phyloP scores from a whole-genome alignment of 2,113 vertebrate species.

The Podocnemis expansa region DNA sequence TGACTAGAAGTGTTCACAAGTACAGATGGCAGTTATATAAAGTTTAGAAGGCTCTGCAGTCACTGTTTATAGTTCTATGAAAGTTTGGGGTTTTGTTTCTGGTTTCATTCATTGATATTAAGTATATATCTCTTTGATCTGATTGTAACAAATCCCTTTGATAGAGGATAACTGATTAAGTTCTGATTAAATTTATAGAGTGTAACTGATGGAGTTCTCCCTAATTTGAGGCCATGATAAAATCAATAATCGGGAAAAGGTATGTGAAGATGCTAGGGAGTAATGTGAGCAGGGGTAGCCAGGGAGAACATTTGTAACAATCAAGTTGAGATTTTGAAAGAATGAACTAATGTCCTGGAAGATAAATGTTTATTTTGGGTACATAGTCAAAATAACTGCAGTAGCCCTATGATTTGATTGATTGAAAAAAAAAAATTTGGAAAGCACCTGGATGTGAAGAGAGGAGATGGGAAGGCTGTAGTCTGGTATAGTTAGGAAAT shows the following conservation, averaged over 20 bases:
- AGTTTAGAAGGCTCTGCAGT: slow-evolving; percentile 18
- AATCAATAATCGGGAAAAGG: background rate
- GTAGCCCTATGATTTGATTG: too few species aligned
- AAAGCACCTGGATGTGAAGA: background rate
- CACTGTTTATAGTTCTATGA: background rate
- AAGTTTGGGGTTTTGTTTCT: background rate
- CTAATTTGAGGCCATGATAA: background rate
- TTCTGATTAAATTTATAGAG: too few species aligned
- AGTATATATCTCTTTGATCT: background rate
- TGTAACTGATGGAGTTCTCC: too few species aligned
- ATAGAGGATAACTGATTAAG: background rate
- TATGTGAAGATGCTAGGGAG: background rate
- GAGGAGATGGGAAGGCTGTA: background rate
- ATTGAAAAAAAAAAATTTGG: too few species aligned
- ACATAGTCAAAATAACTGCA: background rate
- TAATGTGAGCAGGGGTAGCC: background rate
- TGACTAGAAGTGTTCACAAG: slow-evolving; percentile 18
- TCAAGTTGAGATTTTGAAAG: background rate
- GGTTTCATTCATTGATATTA: slow-evolving; percentile 12
- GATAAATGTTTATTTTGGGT: background rate
- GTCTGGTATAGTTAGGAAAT: background rate
- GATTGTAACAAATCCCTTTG: background rate
- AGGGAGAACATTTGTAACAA: background rate
- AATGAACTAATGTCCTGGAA: background rate
- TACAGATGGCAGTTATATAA: background rate